Evolutionary conservation across 2,113 vertebrate genomes (phyloP), one percentile per base, ranked within the genome.

Genomic region (Edolisoma coerulescens): DNA sequence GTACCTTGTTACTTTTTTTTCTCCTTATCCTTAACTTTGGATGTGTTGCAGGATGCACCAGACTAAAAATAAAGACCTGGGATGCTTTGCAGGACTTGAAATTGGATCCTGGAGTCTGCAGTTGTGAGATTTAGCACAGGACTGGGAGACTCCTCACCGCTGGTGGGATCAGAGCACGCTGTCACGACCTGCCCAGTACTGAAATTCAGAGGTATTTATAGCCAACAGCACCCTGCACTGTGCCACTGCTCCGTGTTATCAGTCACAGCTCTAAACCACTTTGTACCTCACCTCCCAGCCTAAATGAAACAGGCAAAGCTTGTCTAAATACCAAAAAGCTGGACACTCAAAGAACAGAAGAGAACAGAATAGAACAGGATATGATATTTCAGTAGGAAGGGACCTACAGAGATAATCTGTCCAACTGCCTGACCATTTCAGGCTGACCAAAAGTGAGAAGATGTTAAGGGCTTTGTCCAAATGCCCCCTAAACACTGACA

Each of bases 21-120:
- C 5, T 4, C 47, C 45, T 68, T 37, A 85, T 60, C 24, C 63
- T 64, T 82, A 56, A 82, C 60, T 93, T 78, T 71, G 35, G 67
- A 30, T 9, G 30, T 18, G 52, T 24, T 54, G 64, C 74, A 90
- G 57, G 81, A 92, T 3, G 11, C 64, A 75, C 24, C 24, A 23
- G 41, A 54, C 91, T 91, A 71, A 95, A 96, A 95, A 94, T 97
- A 96, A 94, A 93, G 84, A 41, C 68, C 37, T 80, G 67, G 63
- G 85, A 80, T 74, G 35, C 65, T 96, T 89, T 77, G 83, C 71
- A 84, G 59, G 71, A 53, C 32, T 56, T 89, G 95, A 97, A 97
- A 95, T 56, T 7, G 9, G 89, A 96, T 78, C 84, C 73, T 4
- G 1, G 73, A 75, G 76, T 7, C n/a, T 61, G 68, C 39, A 83